These are phyloP conservation scores for Sula dactylatra DNA, from an alignment of 2,113 vertebrate species.

Conservation along the genomic window DNA sequence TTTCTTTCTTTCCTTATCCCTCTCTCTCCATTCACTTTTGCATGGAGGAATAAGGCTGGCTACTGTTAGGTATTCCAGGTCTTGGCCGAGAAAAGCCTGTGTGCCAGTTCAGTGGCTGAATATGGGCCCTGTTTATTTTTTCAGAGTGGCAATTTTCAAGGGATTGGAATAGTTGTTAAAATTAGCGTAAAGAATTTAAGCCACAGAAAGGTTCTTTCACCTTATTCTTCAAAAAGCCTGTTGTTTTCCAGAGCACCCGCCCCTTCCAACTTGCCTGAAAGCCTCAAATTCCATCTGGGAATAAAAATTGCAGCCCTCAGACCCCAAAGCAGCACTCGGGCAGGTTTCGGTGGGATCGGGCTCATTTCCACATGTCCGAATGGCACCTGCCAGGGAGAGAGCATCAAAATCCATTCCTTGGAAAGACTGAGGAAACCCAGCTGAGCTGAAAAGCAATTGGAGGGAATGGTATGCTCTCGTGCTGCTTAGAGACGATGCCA, in stretches of 20 bases:
- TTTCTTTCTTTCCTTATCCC: background rate
- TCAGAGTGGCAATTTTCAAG: conserved; percentile 64
- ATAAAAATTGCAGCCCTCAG: background rate
- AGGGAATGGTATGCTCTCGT: background rate
- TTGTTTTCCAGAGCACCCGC: conserved; percentile 35
- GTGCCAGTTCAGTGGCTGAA: conserved; percentile 41
- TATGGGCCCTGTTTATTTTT: conserved; percentile 73
- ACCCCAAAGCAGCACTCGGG: background rate
- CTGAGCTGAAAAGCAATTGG: rapidly evolving
- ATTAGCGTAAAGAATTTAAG: conserved; percentile 65
- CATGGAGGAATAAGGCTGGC: background rate
- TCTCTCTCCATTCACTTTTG: background rate
- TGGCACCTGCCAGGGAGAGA: conserved; percentile 40
- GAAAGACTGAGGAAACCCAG: background rate
- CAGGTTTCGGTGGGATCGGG: background rate
- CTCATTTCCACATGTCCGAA: rapidly evolving
- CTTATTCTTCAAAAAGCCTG: conserved; percentile 64
- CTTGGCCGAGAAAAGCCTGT: background rate
- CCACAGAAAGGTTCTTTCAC: conserved; percentile 67
- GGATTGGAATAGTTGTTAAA: conserved; percentile 66
- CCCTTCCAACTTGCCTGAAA: background rate
- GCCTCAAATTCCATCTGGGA: background rate
- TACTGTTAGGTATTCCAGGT: conserved; percentile 29
- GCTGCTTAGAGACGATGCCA: background rate
- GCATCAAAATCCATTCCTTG: background rate